Evolutionary conservation across 2,888 invertebrate genomes (phyloP), one percentile per base, ranked within the genome.

Genomic region (Sesia apiformis): DNA sequence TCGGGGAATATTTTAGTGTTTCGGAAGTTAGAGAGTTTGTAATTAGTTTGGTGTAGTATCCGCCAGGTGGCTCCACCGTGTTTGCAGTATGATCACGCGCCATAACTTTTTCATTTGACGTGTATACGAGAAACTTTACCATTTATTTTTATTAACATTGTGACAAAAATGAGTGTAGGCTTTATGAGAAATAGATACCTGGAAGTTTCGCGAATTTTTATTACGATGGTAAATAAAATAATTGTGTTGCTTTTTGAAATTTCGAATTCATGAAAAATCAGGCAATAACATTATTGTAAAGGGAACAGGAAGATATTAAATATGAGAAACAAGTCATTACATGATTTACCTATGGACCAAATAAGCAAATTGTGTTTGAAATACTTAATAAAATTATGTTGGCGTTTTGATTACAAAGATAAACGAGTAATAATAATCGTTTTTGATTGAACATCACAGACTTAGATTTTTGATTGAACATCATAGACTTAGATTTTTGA

Each of bases 31-130:
- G 74, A 69, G 74, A 87, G 86, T 85, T 87, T 76, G 84, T 88
- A 88, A 88, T 88, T 88, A 88, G 88, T 88, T 88, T 78, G 69
- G 71, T 72, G 74, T 72, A 72, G 63, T 67, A 65, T 65, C 74
- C 69, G 78, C 72, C 82, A 85, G 88, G 84, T 86, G 86, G 77
- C 74, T 66, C 70, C 65, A 59, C 62, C 73, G 78, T 73, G 76
- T 85, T 81, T 70, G 79, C 81, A 89, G 83, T 88, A 87, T 85
- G 77, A 81, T 88, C 88, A 89, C 88, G 88, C 82, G 67, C 81
- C 76, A 84, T 85, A 88, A 89, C 88, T 89, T 89, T 88, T 87
- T 87, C 88, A 86, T 88, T 87, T 87, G 88, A 88, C 83, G 85
- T 82, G 83, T 78, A 80, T 78, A 70, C 77, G 74, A 72, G 71